Conservation (phyloP, 2,888 invertebrate species). For the Steinernema carpocapsae region DNA sequence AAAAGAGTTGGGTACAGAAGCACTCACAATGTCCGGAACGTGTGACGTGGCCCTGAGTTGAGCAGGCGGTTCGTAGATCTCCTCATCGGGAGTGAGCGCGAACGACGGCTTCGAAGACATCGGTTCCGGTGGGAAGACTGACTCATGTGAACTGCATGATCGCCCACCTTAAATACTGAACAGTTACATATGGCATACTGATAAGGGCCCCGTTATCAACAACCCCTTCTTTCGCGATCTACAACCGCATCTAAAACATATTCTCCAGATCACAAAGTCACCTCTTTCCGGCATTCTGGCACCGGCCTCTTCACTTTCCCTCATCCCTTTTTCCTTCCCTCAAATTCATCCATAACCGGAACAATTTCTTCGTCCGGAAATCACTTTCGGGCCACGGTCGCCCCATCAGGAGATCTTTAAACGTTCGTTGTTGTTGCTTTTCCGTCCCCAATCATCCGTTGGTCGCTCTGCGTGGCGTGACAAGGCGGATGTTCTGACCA, state of each 20-base stretch:
- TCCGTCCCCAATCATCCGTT: conserved; percentile 13
- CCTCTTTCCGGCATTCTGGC: no score
- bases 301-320: no score
- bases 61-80: conserved; percentile 63
- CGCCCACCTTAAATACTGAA: background rate
- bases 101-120: background rate
- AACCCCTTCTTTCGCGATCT: no score
- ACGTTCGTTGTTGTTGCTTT: background rate
- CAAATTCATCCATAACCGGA: no score
- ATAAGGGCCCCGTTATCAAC: no score
- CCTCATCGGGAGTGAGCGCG: background rate
- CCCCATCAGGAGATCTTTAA: no score
- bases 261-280: no score
- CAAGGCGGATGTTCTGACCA: background rate
- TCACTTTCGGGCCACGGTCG: no score
- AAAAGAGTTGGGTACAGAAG: background rate
- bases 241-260: no score
- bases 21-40: conserved; percentile 55
- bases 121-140: background rate
- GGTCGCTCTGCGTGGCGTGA: conserved; percentile 19
- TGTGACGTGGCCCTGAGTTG: conserved; percentile 65
- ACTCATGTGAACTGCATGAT: no score
- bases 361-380: no score
- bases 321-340: no score
- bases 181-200: background rate